phyloP scores from a whole-genome alignment of 2,888 invertebrate genomes.

The Antheraea assamensis region DNA sequence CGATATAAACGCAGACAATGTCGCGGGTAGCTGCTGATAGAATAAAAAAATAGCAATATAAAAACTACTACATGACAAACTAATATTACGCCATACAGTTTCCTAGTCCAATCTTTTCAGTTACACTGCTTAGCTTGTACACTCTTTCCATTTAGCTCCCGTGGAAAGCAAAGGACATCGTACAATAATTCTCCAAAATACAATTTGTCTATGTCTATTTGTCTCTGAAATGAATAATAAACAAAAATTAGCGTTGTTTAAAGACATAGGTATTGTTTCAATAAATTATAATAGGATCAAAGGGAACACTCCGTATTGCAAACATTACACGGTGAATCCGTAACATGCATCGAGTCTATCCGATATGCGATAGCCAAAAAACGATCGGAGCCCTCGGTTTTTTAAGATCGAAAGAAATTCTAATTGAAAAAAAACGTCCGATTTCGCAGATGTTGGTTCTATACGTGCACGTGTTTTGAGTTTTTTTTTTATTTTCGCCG shows the following conservation, averaged over 20 bases:
- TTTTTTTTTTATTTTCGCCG: slow-evolving; percentile 39
- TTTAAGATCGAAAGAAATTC: slow-evolving; percentile 70
- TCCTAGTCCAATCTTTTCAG: no score
- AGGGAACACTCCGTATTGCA: slow-evolving; percentile 27
- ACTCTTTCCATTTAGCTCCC: no score
- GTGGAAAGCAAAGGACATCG: no score
- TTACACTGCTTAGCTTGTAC: no score
- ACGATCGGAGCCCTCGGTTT: slow-evolving; percentile 52
- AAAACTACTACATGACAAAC: no score
- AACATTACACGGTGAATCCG: slow-evolving; percentile 28
- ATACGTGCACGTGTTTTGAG: slow-evolving; percentile 76
- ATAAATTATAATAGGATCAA: background rate
- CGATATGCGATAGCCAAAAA: slow-evolving; percentile 73
- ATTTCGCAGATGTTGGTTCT: slow-evolving; percentile 81
- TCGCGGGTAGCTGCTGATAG: no score
- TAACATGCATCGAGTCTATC: slow-evolving; percentile 60
- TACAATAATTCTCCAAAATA: no score
- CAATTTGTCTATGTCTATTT: background rate
- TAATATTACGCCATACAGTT: no score
- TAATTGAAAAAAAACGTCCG: slow-evolving; percentile 58
- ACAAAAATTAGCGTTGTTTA: background rate
- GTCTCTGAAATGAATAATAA: background rate
- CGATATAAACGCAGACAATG: no score
- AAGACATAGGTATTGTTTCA: background rate
- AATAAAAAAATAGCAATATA: no score